Evolutionary conservation across 2,113 vertebrate genomes (phyloP).

Genomic region (Tinamus guttatus): DNA sequence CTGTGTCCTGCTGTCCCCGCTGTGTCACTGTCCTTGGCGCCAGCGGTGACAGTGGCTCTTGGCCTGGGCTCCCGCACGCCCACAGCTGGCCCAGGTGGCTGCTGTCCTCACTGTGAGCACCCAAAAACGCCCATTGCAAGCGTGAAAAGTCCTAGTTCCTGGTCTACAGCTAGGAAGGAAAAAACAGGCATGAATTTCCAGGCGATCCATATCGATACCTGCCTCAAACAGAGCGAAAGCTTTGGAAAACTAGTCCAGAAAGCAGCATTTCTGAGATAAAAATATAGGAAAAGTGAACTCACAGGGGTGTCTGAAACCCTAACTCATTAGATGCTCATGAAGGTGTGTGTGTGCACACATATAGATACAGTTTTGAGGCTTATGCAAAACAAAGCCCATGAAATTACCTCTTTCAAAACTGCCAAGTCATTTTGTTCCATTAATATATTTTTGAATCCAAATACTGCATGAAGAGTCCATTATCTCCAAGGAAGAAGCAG

Average conservation of each 20-base stretch:
- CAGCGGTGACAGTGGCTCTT: too few relatives aligned
- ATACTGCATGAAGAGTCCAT: neutral
- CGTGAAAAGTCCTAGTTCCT: too few relatives aligned
- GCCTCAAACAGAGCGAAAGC: too few relatives aligned
- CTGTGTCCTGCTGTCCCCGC: too few relatives aligned
- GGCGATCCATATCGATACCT: too few relatives aligned
- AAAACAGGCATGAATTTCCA: too few relatives aligned
- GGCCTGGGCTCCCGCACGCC: too few relatives aligned
- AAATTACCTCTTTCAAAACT: neutral
- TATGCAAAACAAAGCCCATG: neutral
- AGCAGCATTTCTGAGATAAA: neutral
- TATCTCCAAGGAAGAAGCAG: neutral
- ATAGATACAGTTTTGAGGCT: neutral
- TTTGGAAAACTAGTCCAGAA: neutral
- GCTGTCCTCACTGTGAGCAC: too few relatives aligned
- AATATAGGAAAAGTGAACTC: neutral
- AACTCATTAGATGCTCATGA: neutral
- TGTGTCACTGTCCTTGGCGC: too few relatives aligned
- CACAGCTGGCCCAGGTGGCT: too few relatives aligned
- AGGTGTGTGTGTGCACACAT: neutral
- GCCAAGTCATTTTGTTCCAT: neutral
- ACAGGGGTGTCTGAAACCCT: neutral
- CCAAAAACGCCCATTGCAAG: too few relatives aligned
- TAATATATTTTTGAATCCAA: neutral
- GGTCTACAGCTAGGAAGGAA: too few relatives aligned